phyloP scores from a whole-genome alignment of 2,113 vertebrate species.

The Oryzias celebensis region DNA sequence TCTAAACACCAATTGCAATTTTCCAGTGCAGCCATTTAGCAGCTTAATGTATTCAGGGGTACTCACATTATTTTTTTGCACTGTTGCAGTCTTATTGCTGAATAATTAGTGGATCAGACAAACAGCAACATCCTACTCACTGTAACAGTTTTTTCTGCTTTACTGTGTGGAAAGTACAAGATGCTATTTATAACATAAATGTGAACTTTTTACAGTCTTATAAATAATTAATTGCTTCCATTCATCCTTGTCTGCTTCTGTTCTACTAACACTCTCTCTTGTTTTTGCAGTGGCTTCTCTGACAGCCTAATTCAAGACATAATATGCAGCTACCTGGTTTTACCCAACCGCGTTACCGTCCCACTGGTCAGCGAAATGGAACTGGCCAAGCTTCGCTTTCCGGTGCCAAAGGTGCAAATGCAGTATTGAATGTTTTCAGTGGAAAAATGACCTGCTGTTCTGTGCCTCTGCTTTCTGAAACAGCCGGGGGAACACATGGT shows the following conservation, averaged over 20 bases:
- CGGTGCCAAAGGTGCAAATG: constrained; percentile 89
- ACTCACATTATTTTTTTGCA: constrained; percentile 9
- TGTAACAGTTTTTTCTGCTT: constrained; percentile 36
- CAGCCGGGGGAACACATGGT: constrained; percentile 2
- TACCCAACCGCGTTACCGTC: constrained; percentile 93
- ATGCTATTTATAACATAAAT: constrained; percentile 38
- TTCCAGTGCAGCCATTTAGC: constrained; percentile 3
- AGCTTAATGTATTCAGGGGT: neutral
- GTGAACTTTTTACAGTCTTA: constrained; percentile 34
- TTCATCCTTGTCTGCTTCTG: constrained; percentile 22
- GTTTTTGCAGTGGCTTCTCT: constrained; percentile 83
- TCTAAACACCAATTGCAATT: constrained; percentile 17
- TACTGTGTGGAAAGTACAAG: constrained; percentile 32
- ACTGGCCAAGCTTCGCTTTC: constrained; percentile 89
- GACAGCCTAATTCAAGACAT: constrained; percentile 94
- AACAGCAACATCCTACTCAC: constrained; percentile 29
- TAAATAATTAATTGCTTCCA: constrained; percentile 51
- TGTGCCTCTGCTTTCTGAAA: neutral
- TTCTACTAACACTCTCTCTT: neutral
- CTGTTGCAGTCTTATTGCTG: constrained; percentile 15
- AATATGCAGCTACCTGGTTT: constrained; percentile 92
- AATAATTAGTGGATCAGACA: constrained; percentile 35
- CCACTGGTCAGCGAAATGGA: constrained; percentile 92
- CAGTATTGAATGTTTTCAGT: neutral
- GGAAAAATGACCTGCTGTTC: neutral